phyloP scores from a whole-genome alignment of 2,888 invertebrate genomes.

The Callinectes sapidus region DNA sequence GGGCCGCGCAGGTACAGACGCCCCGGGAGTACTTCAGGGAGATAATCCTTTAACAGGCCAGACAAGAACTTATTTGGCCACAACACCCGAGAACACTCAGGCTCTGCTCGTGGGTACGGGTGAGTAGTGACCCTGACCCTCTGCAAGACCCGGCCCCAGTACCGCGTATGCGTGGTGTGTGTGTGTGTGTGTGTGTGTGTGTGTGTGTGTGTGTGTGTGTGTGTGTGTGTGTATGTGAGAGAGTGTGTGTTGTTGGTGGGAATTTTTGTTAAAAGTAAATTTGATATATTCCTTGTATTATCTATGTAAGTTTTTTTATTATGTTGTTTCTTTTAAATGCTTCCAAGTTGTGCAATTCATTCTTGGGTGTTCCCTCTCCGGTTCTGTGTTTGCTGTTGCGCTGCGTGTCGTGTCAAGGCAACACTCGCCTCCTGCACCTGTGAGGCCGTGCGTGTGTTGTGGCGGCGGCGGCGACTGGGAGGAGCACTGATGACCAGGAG shows the following conservation, averaged over 20 bases:
- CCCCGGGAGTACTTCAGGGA: conserved; percentile 26
- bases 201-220: conserved; percentile 22
- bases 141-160: neutral
- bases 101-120: conserved; percentile 9
- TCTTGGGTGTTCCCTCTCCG: neutral
- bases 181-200: conserved; percentile 14
- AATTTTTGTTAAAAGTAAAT: neutral
- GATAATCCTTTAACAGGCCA: conserved; percentile 34
- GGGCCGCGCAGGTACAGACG: neutral
- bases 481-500: neutral
- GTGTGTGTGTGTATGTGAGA: conserved; percentile 13
- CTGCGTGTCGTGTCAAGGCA: neutral
- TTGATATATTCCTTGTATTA: neutral
- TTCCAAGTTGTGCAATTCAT: neutral
- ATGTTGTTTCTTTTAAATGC: neutral
- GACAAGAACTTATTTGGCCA: conserved; percentile 24
- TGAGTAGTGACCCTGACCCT: neutral
- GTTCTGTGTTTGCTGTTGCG: neutral
- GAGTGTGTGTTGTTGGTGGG: neutral
- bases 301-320: neutral
- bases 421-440: neutral
- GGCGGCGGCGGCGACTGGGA: neutral
- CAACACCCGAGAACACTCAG: conserved; percentile 34
- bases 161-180: conserved; percentile 8
- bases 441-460: conserved; percentile 7